Percentiles rank a stretch among this genome's conserved stretches.
phyloP scores from a whole-genome alignment of 23 tunicate species.

The Ciona savignyi region DNA sequence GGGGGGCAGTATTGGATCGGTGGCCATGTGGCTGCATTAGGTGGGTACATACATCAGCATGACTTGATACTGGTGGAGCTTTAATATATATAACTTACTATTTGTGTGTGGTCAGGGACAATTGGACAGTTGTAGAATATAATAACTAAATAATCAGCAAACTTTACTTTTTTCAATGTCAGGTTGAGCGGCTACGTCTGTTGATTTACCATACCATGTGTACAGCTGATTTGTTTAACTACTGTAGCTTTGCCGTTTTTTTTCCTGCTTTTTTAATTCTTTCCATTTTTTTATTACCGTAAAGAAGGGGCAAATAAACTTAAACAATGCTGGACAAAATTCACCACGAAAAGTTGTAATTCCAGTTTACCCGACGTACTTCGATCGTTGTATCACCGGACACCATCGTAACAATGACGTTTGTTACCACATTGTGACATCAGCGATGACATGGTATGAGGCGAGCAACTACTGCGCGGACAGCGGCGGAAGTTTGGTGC shows the following conservation, averaged over 20 bases:
- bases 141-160: background rate
- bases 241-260: background rate
- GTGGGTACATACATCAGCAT: background rate
- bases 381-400: slow-evolving; percentile 14
- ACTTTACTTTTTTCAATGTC: too few species aligned
- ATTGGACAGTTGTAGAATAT: background rate
- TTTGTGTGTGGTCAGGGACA: background rate
- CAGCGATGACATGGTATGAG: slow-evolving; percentile 12
- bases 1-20: background rate
- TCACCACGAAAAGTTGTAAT: background rate
- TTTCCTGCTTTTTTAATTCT: background rate
- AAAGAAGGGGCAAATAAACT: background rate
- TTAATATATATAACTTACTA: background rate
- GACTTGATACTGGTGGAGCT: too few species aligned
- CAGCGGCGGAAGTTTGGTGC: slow-evolving; percentile 14
- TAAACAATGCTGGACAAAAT: background rate
- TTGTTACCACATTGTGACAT: slow-evolving; percentile 13
- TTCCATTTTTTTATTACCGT: background rate
- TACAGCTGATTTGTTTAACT: too few species aligned
- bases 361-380: slow-evolving; percentile 4
- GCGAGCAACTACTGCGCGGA: slow-evolving; percentile 10
- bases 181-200: too few species aligned
- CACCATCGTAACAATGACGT: slow-evolving; percentile 5
- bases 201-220: too few species aligned
- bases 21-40: background rate